A percentile compares a stretch with the other conserved stretches of the same genome.
Conservation (phyloP, 2,888 invertebrate genomes). For the Patella depressa region DNA sequence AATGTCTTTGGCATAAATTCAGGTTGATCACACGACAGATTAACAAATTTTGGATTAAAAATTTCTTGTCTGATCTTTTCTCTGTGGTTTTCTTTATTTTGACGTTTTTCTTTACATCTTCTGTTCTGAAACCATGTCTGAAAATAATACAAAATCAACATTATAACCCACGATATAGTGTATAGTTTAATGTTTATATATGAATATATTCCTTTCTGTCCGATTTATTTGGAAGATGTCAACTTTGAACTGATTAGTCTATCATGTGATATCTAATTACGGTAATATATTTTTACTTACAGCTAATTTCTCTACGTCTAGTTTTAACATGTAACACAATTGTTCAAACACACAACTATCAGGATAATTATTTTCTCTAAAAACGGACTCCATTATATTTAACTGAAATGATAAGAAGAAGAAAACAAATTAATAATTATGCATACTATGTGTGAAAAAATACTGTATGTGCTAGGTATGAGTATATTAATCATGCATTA, state of each 20-base stretch:
- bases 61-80: background rate
- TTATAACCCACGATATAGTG: too few relatives aligned
- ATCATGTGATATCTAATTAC: too few relatives aligned
- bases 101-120: slow-evolving; percentile 12
- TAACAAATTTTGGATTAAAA: background rate
- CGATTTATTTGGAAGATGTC: too few relatives aligned
- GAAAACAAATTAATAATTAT: too few relatives aligned
- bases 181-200: too few relatives aligned
- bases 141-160: background rate
- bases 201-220: too few relatives aligned
- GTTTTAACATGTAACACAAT: background rate
- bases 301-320: background rate
- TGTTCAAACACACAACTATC: slow-evolving; percentile 5
- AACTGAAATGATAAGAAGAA: background rate
- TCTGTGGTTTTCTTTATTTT: background rate
- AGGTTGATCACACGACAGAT: too few relatives aligned
- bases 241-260: too few relatives aligned
- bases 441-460: too few relatives aligned
- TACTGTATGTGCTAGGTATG: too few relatives aligned
- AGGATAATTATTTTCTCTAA: slow-evolving; percentile 6
- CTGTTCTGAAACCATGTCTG: slow-evolving; percentile 1
- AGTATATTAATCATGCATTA: too few relatives aligned
- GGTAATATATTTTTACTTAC: background rate
- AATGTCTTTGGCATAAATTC: too few relatives aligned
- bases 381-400: background rate